phyloP scores from a whole-genome alignment of 2,113 vertebrate species.

The Chascanopsetta lugubris region DNA sequence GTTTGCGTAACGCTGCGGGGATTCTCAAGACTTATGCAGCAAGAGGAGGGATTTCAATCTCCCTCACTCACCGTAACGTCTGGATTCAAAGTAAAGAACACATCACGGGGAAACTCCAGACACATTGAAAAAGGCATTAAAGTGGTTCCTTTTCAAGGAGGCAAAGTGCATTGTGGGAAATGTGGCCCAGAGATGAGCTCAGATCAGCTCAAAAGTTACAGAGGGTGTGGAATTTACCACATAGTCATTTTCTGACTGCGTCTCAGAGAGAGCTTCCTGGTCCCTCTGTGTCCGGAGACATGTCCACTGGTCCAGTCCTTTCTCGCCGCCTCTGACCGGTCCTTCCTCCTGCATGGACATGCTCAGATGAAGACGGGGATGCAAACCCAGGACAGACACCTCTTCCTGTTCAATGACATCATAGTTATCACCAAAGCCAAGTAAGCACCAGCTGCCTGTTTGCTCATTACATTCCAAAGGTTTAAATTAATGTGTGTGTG shows the following conservation, averaged over 20 bases:
- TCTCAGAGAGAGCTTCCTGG: slow-evolving; percentile 70
- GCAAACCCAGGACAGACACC: slow-evolving; percentile 77
- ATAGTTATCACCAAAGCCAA: slow-evolving; percentile 76
- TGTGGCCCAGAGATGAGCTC: too few relatives aligned
- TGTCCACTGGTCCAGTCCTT: slow-evolving; percentile 69
- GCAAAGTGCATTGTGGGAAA: too few relatives aligned
- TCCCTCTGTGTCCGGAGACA: slow-evolving; percentile 58
- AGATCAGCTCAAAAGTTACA: too few relatives aligned
- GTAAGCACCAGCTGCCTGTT: slow-evolving; percentile 41
- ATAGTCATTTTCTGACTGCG: too few relatives aligned
- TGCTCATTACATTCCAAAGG: neutral
- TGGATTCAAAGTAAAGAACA: neutral
- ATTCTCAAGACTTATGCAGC: too few relatives aligned
- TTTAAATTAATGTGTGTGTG: slow-evolving; percentile 6
- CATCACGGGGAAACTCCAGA: neutral
- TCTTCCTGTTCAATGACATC: slow-evolving; percentile 75
- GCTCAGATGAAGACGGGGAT: slow-evolving; percentile 75
- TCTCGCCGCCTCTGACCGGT: slow-evolving; percentile 44
- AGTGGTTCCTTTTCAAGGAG: too few relatives aligned
- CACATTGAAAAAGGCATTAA: too few relatives aligned
- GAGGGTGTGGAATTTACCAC: too few relatives aligned
- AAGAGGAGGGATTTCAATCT: too few relatives aligned
- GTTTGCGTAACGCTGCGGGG: neutral
- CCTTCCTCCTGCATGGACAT: slow-evolving; percentile 71
- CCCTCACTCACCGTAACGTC: neutral